Evolutionary conservation across 2,797 vertebrate genomes (phyloP).

Genomic region (Gymnoscopelus braueri): DNA sequence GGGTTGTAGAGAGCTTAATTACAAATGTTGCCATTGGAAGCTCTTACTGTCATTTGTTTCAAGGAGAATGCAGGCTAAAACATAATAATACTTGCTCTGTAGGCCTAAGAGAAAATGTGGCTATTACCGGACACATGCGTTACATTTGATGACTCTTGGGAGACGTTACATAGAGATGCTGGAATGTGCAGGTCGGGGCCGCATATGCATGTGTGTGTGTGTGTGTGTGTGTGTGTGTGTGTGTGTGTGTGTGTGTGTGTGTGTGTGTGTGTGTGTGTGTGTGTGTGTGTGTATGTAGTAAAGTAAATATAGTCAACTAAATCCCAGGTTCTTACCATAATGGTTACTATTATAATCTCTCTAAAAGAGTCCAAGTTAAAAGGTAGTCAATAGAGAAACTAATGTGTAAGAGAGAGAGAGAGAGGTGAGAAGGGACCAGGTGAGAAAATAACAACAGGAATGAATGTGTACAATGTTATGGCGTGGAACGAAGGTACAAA

Average conservation of each 20-base stretch:
- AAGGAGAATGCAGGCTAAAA: conserved; percentile 52
- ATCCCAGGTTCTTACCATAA: no score
- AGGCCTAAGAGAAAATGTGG: conserved; percentile 54
- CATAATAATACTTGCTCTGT: conserved; percentile 63
- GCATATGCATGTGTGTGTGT: conserved; percentile 10
- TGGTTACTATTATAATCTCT: background rate
- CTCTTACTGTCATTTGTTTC: conserved; percentile 52
- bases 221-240: conserved; percentile 11
- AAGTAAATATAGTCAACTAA: no score
- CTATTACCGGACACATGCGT: conserved; percentile 57
- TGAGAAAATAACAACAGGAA: conserved; percentile 11
- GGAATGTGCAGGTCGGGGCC: conserved; percentile 65
- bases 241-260: conserved; percentile 23
- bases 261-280: conserved; percentile 18
- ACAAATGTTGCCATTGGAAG: conserved; percentile 58
- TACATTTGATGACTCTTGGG: conserved; percentile 58
- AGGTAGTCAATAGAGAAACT: background rate
- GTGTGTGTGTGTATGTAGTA: background rate
- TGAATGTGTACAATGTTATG: background rate
- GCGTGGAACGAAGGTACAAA: conserved; percentile 24
- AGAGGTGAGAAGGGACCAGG: background rate
- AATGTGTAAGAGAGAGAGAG: background rate
- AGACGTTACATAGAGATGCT: conserved; percentile 65
- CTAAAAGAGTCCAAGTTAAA: background rate
- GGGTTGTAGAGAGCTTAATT: conserved; percentile 67